phyloP scores from a whole-genome alignment of 2,113 vertebrate species.

The Hyperoodon ampullatus region DNA sequence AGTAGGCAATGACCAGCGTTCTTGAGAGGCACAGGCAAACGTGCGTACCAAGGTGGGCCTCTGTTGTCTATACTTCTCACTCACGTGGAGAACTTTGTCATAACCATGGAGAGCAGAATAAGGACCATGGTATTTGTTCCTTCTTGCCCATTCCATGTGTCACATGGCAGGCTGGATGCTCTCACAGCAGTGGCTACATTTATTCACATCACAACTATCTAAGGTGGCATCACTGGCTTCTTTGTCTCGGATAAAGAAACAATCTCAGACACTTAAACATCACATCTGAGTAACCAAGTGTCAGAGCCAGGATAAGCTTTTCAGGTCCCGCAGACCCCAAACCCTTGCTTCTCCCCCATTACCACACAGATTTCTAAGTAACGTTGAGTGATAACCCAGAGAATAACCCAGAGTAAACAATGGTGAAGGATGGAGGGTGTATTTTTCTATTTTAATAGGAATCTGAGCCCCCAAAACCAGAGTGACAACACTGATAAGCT shows the following conservation, averaged over 20 bases:
- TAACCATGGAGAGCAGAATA: accelerated
- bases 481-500: accelerated
- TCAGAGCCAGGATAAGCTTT: neutral
- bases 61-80: accelerated
- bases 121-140: accelerated
- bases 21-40: accelerated
- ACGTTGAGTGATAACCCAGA: accelerated
- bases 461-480: neutral
- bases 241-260: neutral
- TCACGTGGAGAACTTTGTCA: accelerated
- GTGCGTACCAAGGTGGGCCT: accelerated
- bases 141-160: accelerated
- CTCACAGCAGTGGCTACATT: accelerated
- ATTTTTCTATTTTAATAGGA: neutral
- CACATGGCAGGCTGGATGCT: accelerated
- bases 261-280: accelerated
- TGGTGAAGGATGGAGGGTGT: neutral
- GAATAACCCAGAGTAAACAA: too few species aligned
- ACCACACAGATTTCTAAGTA: accelerated
- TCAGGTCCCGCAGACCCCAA: neutral
- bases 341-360: accelerated
- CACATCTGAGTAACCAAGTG: accelerated
- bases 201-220: accelerated
- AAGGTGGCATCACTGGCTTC: neutral
- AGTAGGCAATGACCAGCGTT: accelerated